These are phyloP conservation scores for Tetraodon nigroviridis DNA, from an alignment of 2,113 vertebrate species.

Conservation along the genomic window DNA sequence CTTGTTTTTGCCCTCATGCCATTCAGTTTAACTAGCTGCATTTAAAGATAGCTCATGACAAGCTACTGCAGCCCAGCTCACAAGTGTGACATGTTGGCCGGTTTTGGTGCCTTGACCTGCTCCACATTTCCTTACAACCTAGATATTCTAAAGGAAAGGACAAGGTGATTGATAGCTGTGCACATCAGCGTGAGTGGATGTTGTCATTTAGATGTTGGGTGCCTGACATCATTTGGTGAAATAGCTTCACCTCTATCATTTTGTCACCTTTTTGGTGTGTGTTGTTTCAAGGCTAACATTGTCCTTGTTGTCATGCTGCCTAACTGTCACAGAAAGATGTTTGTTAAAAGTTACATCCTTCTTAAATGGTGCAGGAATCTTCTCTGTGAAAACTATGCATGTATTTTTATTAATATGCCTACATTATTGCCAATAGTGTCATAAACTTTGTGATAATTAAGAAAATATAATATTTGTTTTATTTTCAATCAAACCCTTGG, in stretches of 20 bases:
- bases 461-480: too few relatives aligned
- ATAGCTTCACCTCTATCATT: conserved; percentile 7
- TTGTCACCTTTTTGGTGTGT: background rate
- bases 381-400: background rate
- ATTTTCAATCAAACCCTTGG: too few relatives aligned
- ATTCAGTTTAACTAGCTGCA: too few relatives aligned
- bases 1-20: too few relatives aligned
- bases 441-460: too few relatives aligned
- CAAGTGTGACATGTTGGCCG: background rate
- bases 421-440: background rate
- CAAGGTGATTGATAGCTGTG: conserved; percentile 3
- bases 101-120: background rate
- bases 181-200: conserved; percentile 4
- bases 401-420: background rate
- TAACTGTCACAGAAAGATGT: background rate
- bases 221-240: background rate
- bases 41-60: too few relatives aligned
- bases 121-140: background rate
- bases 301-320: background rate
- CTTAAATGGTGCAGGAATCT: background rate
- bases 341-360: background rate
- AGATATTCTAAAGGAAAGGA: conserved; percentile 2
- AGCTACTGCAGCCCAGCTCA: background rate
- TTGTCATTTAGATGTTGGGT: conserved; percentile 7
- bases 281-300: background rate